phyloP scores from a whole-genome alignment of 2,113 vertebrate genomes.

The Phrynosoma blainvillii region DNA sequence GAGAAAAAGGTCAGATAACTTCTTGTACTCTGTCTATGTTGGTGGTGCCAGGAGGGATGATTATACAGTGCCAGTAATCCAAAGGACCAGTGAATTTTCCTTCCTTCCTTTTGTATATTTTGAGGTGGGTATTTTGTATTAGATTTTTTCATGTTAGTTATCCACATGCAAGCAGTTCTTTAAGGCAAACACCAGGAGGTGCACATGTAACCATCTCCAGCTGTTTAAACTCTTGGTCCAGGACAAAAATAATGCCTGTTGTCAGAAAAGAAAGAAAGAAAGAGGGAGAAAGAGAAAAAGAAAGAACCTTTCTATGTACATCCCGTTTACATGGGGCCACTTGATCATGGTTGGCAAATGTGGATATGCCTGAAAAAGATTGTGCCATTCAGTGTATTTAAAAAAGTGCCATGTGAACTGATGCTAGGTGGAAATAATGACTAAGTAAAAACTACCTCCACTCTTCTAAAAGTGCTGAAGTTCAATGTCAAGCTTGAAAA shows the following conservation, averaged over 20 bases:
- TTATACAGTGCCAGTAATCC: not conserved
- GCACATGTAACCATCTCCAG: not conserved
- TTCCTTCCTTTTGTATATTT: not conserved
- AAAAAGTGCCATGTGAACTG: not conserved
- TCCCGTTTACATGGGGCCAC: too few relatives aligned
- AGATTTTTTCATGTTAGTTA: not conserved
- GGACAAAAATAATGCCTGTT: not conserved
- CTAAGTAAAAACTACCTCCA: not conserved
- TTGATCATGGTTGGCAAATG: too few relatives aligned
- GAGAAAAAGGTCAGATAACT: not conserved
- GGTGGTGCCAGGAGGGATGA: too few relatives aligned
- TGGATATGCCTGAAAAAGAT: too few relatives aligned
- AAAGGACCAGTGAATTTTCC: not conserved
- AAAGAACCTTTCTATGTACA: too few relatives aligned
- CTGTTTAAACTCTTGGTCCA: not conserved
- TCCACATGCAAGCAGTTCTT: not conserved
- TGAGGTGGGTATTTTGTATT: not conserved
- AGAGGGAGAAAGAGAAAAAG: too few relatives aligned
- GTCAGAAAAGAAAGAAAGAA: too few relatives aligned
- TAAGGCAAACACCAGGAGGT: too few relatives aligned
- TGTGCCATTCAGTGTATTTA: not conserved
- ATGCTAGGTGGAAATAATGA: not conserved
- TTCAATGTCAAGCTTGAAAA: conserved; percentile 16
- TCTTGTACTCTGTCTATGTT: not conserved
- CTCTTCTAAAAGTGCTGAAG: not conserved